Base-by-base conservation (phyloP, 2,888 invertebrate species). In the Microplitis manilae region DNA sequence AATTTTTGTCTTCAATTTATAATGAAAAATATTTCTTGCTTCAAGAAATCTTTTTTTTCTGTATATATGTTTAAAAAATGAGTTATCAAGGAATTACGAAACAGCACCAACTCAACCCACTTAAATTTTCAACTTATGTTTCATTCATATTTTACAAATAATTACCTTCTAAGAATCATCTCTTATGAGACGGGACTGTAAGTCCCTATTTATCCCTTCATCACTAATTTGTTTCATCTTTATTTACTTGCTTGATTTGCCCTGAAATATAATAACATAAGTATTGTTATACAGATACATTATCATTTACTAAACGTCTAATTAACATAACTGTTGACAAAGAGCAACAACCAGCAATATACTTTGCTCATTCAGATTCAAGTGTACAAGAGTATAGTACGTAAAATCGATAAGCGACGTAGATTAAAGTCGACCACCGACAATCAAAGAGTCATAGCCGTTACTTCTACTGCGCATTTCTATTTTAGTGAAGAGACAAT, bases 81-180 rank as follows among this genome's bases (percentile, higher is more conserved):
- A 30, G 1, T 30, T 30, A 30, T 30, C 8, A 13, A 50, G 50
- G 30, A 30, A 50, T 50, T 13, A 50, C 50, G 1, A 50, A 50
- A 5, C 50, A 9, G 9, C 50, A 50, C 4, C 4, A 50, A 50
- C 8, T 50, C 30, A 30, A 30, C 4, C 30, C 30, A 50, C 50
- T 62, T 20, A 30, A 65, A 62, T 13, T 62, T 62, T 62, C 6
- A 50, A 2, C 13, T 50, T 13, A 50, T 9, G 60, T 9, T 20
- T 39, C 40, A 60, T 68, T 39, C 40, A 64, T 70, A 41, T 15
- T 50, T 15, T 39, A 61, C 70, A 40, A 20, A 71, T 72, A 39
- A 76, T 75, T 85, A 89, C 89, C 89, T 89, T 89, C 89, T 89
- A 89, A 89, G 89, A 87, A 89, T 86, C 89, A 89, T 89, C 83